A percentile compares a stretch with the other conserved stretches of the same genome.
These are phyloP conservation scores for Fistularia tabacaria DNA, from an alignment of 2,797 vertebrate genomes.

Conservation along the genomic window DNA sequence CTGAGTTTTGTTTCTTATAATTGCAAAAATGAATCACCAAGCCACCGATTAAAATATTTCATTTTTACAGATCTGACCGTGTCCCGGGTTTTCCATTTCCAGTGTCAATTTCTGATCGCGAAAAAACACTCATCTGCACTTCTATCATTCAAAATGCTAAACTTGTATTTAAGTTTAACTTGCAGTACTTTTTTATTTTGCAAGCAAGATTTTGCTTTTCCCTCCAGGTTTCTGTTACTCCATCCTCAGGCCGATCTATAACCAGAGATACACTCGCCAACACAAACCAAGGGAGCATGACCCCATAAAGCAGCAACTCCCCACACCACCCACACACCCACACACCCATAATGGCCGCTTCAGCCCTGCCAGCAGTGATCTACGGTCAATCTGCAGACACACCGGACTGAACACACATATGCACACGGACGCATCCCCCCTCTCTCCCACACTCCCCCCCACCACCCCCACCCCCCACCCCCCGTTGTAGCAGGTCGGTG, in stretches of 20 bases:
- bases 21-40: conserved; percentile 77
- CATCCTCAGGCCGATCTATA: too few species aligned
- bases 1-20: conserved; percentile 70
- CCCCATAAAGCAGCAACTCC: conserved; percentile 51
- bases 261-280: conserved; percentile 22
- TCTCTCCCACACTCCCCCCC: too few species aligned
- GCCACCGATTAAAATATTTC: conserved; percentile 81
- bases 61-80: conserved; percentile 71
- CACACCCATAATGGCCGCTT: conserved; percentile 27
- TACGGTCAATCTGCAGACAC: conserved; percentile 55
- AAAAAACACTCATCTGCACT: too few species aligned
- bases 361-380: conserved; percentile 54
- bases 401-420: conserved; percentile 14
- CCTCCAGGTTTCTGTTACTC: too few species aligned
- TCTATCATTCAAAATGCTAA: too few species aligned
- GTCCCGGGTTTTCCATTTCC: conserved; percentile 25
- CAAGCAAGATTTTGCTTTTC: neutral
- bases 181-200: too few species aligned
- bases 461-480: too few species aligned
- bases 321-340: neutral
- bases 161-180: too few species aligned
- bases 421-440: too few species aligned
- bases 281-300: conserved; percentile 49
- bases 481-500: conserved; percentile 21
- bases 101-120: too few species aligned